Evolutionary conservation across 1,140 invertebrate genomes (phyloP).

Genomic region (Macrobrachium nipponense): DNA sequence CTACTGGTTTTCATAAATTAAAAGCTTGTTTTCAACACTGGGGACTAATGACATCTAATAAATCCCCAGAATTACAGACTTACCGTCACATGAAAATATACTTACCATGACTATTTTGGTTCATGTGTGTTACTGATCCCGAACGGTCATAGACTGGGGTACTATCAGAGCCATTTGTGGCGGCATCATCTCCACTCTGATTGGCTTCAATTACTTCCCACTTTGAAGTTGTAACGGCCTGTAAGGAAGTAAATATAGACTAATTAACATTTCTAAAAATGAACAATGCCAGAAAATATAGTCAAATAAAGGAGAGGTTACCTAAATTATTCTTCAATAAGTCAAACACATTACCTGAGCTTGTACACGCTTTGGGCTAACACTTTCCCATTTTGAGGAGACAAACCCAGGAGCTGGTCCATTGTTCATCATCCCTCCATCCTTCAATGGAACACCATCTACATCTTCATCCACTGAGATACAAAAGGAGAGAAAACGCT

Average conservation of each 20-base stretch:
- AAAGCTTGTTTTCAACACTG: too few species aligned
- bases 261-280: neutral
- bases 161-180: slow-evolving; percentile 55
- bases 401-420: slow-evolving; percentile 73
- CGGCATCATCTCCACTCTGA: slow-evolving; percentile 47
- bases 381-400: slow-evolving; percentile 95
- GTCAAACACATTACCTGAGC: slow-evolving; percentile 79
- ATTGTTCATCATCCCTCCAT: slow-evolving; percentile 67
- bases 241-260: neutral
- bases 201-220: slow-evolving; percentile 64
- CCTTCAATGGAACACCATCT: slow-evolving; percentile 79
- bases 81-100: neutral
- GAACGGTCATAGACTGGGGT: slow-evolving; percentile 60
- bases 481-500: too few species aligned
- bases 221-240: slow-evolving; percentile 65
- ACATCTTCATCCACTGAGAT: slow-evolving; percentile 83
- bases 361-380: slow-evolving; percentile 87
- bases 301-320: neutral
- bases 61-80: neutral
- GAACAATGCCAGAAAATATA: neutral
- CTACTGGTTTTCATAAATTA: too few species aligned
- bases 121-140: slow-evolving; percentile 33
- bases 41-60: neutral
- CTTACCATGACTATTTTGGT: slow-evolving; percentile 55
- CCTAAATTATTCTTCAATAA: neutral